phyloP scores from a whole-genome alignment of 2,797 vertebrate species.

The Cyprinodon diabolis region DNA sequence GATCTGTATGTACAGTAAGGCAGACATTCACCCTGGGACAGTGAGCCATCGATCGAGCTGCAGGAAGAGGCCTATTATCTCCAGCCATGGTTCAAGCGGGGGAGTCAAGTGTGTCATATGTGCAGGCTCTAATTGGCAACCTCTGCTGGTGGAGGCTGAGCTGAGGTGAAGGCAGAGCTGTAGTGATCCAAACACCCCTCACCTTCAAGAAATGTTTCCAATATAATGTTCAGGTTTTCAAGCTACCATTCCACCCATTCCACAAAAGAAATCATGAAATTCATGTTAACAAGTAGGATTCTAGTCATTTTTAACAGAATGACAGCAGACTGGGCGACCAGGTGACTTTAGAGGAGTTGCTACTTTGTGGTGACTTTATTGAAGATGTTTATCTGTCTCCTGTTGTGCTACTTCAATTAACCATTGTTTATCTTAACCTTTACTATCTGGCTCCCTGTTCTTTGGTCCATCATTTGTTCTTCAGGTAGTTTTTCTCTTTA shows the following conservation, averaged over 20 bases:
- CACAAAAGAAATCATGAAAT: slow-evolving; percentile 29
- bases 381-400: not conserved
- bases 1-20: slow-evolving; percentile 41
- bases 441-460: slow-evolving; percentile 18
- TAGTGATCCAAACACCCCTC: slow-evolving; percentile 44
- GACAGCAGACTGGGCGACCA: not conserved
- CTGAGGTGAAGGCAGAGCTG: slow-evolving; percentile 55
- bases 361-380: not conserved
- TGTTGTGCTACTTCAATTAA: slow-evolving; percentile 17
- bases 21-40: slow-evolving; percentile 75
- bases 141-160: slow-evolving; percentile 67
- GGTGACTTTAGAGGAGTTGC: not conserved
- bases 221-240: slow-evolving; percentile 27
- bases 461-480: slow-evolving; percentile 30
- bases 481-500: slow-evolving; percentile 10
- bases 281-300: slow-evolving; percentile 16
- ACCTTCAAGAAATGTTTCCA: slow-evolving; percentile 35
- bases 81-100: slow-evolving; percentile 80
- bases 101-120: slow-evolving; percentile 82
- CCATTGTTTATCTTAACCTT: slow-evolving; percentile 27
- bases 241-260: slow-evolving; percentile 16
- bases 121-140: slow-evolving; percentile 81
- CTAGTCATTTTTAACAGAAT: slow-evolving; percentile 3
- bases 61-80: slow-evolving; percentile 81
- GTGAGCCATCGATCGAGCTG: slow-evolving; percentile 79